Evolutionary conservation across 2,888 invertebrate species (phyloP), one percentile per base, ranked within the genome.

Genomic region (Ellobium chinense): DNA sequence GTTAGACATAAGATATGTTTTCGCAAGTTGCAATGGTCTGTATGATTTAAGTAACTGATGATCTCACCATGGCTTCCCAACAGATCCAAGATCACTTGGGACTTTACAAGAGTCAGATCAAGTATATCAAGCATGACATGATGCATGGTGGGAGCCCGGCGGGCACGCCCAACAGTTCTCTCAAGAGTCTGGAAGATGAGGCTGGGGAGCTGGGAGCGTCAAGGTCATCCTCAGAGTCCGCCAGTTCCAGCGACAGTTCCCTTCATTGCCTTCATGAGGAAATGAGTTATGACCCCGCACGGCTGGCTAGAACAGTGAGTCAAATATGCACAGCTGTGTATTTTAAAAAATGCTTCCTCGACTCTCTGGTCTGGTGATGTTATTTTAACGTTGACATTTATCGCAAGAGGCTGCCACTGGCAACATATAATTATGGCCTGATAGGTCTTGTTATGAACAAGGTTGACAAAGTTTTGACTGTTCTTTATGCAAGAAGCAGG

Each of bases 1-100:
- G n/a, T n/a, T n/a, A n/a, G n/a, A n/a, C n/a, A n/a, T n/a, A n/a
- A n/a, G n/a, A n/a, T n/a, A n/a, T n/a, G n/a, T n/a, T n/a, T n/a
- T n/a, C n/a, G n/a, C n/a, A n/a, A n/a, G n/a, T n/a, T n/a, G n/a
- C n/a, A n/a, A n/a, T n/a, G n/a, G n/a, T n/a, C n/a, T n/a, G n/a
- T n/a, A n/a, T n/a, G n/a, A n/a, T n/a, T n/a, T n/a, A n/a, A 63
- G 29, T 29, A 2, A 29, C 7, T 58, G n/a, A 5, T 58, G 58
- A 21, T 58, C n/a, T 21, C 7, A 14, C n/a, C n/a, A 5, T 58
- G 1, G 27, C 27, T 1, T 58, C 31, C 12, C 21, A 4, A 12
- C 31, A 78, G 77, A 78, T 78, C 7, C 69, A 78, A 69, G 46
- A 39, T 0, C 77, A 78, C 31, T 34, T 78, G 36, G 78, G 78